Evolutionary conservation across 2,888 invertebrate genomes (phyloP).

Genomic region (Dinocampus coccinellae): DNA sequence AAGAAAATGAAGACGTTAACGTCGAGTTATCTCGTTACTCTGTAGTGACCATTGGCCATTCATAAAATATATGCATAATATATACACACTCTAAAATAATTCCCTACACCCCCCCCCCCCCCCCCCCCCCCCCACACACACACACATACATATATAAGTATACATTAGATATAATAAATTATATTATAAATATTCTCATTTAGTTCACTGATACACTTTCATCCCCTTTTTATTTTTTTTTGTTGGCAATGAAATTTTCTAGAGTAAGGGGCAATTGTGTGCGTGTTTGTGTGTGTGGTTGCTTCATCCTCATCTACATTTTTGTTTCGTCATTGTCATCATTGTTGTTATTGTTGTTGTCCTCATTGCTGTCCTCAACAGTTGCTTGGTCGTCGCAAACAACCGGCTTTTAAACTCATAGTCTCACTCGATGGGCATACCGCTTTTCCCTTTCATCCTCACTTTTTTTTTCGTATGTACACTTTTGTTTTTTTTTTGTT

Average conservation of each 20-base stretch:
- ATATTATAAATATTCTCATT: not conserved
- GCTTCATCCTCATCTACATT: not conserved
- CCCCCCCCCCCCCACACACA: too few species aligned
- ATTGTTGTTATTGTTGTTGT: too few species aligned
- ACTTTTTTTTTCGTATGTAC: conserved; percentile 2
- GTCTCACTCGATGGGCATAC: not conserved
- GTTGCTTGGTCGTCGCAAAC: conserved; percentile 27
- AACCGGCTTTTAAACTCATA: conserved; percentile 15
- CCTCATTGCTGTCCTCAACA: not conserved
- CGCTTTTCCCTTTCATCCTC: conserved; percentile 26
- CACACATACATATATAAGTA: too few species aligned
- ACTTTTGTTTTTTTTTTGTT: conserved; percentile 15
- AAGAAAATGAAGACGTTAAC: too few species aligned
- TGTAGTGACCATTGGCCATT: not conserved
- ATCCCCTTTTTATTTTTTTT: not conserved
- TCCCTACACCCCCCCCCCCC: too few species aligned
- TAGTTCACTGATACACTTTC: not conserved
- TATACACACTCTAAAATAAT: not conserved
- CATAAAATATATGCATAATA: not conserved
- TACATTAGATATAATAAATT: too few species aligned
- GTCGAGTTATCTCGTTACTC: not conserved
- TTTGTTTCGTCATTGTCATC: not conserved
- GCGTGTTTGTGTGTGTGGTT: not conserved
- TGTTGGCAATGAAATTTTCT: not conserved
- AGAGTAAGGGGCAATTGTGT: not conserved